Conservation (phyloP, 2,797 vertebrate species). For the Lacerta agilis region DNA sequence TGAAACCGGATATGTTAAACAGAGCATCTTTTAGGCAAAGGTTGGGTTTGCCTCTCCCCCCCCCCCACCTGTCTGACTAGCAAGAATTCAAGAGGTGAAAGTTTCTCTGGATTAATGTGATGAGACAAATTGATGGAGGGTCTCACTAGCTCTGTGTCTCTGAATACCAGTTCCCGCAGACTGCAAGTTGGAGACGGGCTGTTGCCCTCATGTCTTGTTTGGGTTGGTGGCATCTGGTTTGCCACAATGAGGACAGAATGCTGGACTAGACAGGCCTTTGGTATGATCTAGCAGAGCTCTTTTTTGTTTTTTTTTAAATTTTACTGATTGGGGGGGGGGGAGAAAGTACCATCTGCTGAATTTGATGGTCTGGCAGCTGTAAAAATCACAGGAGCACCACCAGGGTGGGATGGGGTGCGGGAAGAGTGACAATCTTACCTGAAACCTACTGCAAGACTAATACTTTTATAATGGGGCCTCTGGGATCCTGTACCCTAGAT, state of each 20-base stretch:
- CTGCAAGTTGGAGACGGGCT: too few relatives aligned
- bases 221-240: too few relatives aligned
- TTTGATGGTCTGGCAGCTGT: not conserved
- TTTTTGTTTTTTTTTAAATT: too few relatives aligned
- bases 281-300: too few relatives aligned
- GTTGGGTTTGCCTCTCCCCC: not conserved
- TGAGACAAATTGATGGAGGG: too few relatives aligned
- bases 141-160: too few relatives aligned
- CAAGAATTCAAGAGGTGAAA: not conserved
- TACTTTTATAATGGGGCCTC: not conserved
- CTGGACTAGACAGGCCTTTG: too few relatives aligned
- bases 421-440: not conserved
- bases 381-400: not conserved
- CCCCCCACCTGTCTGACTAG: not conserved
- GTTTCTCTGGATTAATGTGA: not conserved
- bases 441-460: not conserved
- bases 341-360: not conserved
- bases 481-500: not conserved
- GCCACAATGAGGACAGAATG: too few relatives aligned
- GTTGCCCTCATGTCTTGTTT: too few relatives aligned
- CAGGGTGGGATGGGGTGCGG: not conserved
- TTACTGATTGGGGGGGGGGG: too few relatives aligned
- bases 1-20: not conserved
- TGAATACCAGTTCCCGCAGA: too few relatives aligned
- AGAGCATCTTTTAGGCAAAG: not conserved